Base-by-base conservation (phyloP, 2,797 vertebrate species). In the Saguinus oedipus region DNA sequence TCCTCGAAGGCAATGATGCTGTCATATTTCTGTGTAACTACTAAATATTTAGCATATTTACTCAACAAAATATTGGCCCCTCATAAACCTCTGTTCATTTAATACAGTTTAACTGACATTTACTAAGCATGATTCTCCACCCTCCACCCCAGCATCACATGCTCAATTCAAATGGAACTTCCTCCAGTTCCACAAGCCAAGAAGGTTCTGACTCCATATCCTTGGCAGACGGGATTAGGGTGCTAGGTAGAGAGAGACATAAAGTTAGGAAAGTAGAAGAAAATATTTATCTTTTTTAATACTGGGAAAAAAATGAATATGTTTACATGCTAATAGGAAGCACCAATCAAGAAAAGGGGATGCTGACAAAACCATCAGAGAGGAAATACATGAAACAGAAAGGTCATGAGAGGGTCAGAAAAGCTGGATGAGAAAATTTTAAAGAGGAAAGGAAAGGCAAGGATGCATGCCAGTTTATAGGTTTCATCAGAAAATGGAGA, bases 201-300 rank as follows among this genome's bases (percentile, higher is more conserved):
- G 33, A 1, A 53, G 22, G 42, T 64, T 81, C 57, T 59, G 5
- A 30, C 26, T 90, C 46, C 36, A 44, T 9, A 24, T 1, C 19
- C 42, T 44, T 50, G 24, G 2, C 50, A 74, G 27, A 81, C 0
- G 1, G 15, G 6, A 1, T 12, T 26, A 78, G 17, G 4, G 4
- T 64, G 17, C 13, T 48, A 13, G 1, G 8, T 11, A 59, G n/a
- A 94, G 78, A 10, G 26, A 50, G 7, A 59, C 19, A 53, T 1
- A 19, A 2, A 10, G 33, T 79, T 72, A 55, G 90, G 53, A 17
- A 85, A 80, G 17, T 5, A 24, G 75, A n/a, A 64, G 15, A 64
- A 64, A n/a, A 64, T 17, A n/a, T 50, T 76, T 39, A 19, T n/a
- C 26, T 78, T 92, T 92, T 90, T 70, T 57, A 84, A 50, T 83